These are phyloP conservation scores for Montipora cactus DNA, from an alignment of 64 coral and sea anemone species.

Conservation along the genomic window DNA sequence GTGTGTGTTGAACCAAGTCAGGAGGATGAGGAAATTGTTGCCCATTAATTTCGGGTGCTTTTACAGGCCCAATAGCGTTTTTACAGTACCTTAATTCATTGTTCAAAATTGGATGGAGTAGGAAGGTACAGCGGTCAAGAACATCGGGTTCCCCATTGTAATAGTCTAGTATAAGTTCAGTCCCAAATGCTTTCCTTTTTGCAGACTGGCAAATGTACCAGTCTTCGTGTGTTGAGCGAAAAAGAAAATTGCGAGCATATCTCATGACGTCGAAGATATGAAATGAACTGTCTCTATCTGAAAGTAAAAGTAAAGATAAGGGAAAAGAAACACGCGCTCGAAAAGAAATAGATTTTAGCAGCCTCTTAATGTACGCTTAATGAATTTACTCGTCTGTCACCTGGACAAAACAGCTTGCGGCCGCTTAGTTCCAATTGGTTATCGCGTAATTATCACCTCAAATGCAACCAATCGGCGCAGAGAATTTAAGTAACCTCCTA, in stretches of 20 bases:
- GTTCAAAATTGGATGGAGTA: slow-evolving; percentile 35
- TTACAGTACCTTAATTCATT: slow-evolving; percentile 49
- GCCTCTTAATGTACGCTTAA: too few relatives aligned
- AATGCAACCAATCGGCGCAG: too few relatives aligned
- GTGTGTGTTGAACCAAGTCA: background rate
- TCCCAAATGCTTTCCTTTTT: background rate
- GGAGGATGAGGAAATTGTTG: background rate
- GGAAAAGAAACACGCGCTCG: too few relatives aligned
- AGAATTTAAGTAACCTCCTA: too few relatives aligned
- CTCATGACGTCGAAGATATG: slow-evolving; percentile 1
- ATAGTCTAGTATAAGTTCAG: background rate
- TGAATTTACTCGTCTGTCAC: too few relatives aligned
- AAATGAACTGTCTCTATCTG: slow-evolving; percentile 58
- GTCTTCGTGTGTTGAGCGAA: slow-evolving; percentile 38
- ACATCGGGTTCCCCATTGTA: slow-evolving; percentile 32
- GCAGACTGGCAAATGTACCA: slow-evolving; percentile 70
- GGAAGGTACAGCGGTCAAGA: slow-evolving; percentile 71
- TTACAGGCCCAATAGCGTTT: slow-evolving; percentile 7
- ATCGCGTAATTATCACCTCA: too few relatives aligned
- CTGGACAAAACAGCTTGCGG: too few relatives aligned
- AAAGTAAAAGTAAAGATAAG: background rate
- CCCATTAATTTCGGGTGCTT: background rate
- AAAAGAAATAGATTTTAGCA: background rate
- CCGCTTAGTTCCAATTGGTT: too few relatives aligned
- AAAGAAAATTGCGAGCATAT: slow-evolving; percentile 10